A percentile compares a stretch with the other conserved stretches of the same genome.
phyloP scores from a whole-genome alignment of 2,888 invertebrate genomes.

The Cheilosia soror region DNA sequence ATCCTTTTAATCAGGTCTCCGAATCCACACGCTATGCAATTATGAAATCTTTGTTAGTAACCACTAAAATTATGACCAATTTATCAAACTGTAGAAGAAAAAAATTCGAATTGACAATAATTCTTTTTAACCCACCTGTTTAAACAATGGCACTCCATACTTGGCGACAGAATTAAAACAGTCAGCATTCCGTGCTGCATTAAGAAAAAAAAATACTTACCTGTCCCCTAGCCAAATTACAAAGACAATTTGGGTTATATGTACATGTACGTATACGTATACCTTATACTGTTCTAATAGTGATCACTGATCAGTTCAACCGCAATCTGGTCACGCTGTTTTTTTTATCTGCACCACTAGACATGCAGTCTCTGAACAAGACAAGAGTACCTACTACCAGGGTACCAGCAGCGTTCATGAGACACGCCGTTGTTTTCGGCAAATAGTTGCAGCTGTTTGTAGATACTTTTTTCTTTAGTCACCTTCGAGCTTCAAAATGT shows the following conservation, averaged over 20 bases:
- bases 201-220: constrained; percentile 25
- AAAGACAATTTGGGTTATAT: constrained; percentile 68
- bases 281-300: constrained; percentile 40
- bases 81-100: constrained; percentile 46
- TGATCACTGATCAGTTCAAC: constrained; percentile 69
- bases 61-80: constrained; percentile 55
- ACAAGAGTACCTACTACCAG: neutral
- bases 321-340: constrained; percentile 67
- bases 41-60: neutral
- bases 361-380: constrained; percentile 60
- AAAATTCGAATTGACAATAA: constrained; percentile 39
- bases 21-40: too few relatives aligned
- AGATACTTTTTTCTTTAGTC: constrained; percentile 1
- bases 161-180: constrained; percentile 33
- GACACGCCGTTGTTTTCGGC: constrained; percentile 48
- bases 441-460: constrained; percentile 62
- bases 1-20: too few relatives aligned
- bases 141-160: constrained; percentile 30
- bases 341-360: constrained; percentile 59
- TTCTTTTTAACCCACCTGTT: constrained; percentile 52
- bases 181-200: constrained; percentile 41
- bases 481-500: constrained; percentile 59
- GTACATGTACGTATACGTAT: too few relatives aligned
- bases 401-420: constrained; percentile 10
- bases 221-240: constrained; percentile 47